Base-by-base conservation (phyloP, 2,888 invertebrate species). In the Stramonita haemastoma region DNA sequence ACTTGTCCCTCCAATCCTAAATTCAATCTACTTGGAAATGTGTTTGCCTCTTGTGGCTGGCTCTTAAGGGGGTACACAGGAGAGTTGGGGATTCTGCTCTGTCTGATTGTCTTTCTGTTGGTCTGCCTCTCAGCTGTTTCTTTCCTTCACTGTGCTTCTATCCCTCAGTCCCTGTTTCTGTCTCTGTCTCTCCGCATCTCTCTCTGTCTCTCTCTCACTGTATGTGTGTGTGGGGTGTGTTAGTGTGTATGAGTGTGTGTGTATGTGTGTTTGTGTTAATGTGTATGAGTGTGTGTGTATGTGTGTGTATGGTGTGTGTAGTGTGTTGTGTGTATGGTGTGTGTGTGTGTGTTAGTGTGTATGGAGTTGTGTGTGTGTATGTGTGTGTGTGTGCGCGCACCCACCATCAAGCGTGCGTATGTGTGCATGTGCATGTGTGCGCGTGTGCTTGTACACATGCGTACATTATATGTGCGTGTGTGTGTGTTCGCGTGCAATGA, bases 201-300 rank as follows among this genome's bases (percentile, higher is more conserved):
- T 73, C 73, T 73, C 26, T 73, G n/a, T 73, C 73, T 73, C 73
- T 26, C 73, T 11, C n/a, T 26, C 73, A n/a, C 73, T 77, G 77
- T 77, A 2, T 77, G n/a, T 77, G 77, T 77, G 77, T 77, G 77
- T 77, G 46, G 46, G 4, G 77, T 77, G 77, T 77, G 77, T 77
- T 13, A 26, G 77, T 77, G 77, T 8, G 77, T n/a, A n/a, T 8
- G 77, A 1, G 77, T 8, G 77, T 1, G 77, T 4, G 34, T 4
- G 79, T 32, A 32, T 17, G 6, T 79, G 79, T 4, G 34, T 79
- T 32, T 32, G 32, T 79, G 34, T 32, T 15, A 22, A 26, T 73
- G 73, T 73, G 73, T 73, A 6, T 73, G 26, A 6, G 81, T 83
- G 36, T 83, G 36, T 26, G 83, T 83, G 36, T 83, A 8, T 79